phyloP scores from a whole-genome alignment of 2,113 vertebrate species.

The Geococcyx californianus region DNA sequence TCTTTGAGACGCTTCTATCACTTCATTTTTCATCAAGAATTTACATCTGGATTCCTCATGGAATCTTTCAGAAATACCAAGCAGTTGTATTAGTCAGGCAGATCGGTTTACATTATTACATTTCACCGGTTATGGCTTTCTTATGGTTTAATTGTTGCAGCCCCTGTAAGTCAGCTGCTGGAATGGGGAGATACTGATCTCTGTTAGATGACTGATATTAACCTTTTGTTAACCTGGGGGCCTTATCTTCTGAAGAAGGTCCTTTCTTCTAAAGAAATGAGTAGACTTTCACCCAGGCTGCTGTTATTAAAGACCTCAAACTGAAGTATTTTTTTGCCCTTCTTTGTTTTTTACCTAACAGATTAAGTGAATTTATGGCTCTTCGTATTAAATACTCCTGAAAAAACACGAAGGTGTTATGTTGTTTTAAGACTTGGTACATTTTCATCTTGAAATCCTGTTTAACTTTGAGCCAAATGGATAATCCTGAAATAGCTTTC shows the following conservation, averaged over 20 bases:
- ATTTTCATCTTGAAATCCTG: slow-evolving; percentile 20
- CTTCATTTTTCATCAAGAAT: slow-evolving; percentile 36
- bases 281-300: background rate
- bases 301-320: background rate
- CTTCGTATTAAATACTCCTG: background rate
- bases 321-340: rapidly evolving
- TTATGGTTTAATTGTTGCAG: slow-evolving; percentile 38
- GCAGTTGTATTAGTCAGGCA: no score
- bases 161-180: slow-evolving; percentile 12
- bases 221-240: slow-evolving; percentile 1
- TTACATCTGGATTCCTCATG: slow-evolving; percentile 64
- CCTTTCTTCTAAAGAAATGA: background rate
- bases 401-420: background rate
- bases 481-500: slow-evolving; percentile 53
- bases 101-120: no score
- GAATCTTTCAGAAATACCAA: slow-evolving; percentile 19
- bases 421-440: background rate
- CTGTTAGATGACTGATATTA: slow-evolving; percentile 17
- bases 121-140: slow-evolving; percentile 34
- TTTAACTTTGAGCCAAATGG: slow-evolving; percentile 22
- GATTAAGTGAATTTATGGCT: background rate
- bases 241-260: background rate
- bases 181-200: slow-evolving; percentile 19
- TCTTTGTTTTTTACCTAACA: background rate
- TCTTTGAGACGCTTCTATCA: slow-evolving; percentile 48